Conservation (phyloP, 2,797 vertebrate genomes). For the Rhodeus uyekii region DNA sequence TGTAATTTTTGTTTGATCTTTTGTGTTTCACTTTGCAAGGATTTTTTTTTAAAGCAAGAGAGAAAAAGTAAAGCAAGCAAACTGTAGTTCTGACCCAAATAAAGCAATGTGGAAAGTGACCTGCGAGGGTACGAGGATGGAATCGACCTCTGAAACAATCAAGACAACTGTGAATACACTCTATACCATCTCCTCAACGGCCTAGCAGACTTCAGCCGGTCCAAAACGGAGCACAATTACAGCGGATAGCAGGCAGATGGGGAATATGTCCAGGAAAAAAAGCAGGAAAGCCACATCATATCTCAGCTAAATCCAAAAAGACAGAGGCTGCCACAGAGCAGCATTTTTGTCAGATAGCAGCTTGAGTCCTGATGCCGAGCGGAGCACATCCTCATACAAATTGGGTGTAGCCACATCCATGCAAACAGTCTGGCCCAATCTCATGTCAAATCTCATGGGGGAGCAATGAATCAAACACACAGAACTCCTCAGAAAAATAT, state of each 20-base stretch:
- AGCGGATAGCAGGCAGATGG: conserved; percentile 3
- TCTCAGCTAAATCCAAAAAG: conserved; percentile 31
- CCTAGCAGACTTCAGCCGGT: not conserved
- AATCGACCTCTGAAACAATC: not conserved
- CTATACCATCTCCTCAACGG: not conserved
- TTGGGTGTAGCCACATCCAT: conserved; percentile 25
- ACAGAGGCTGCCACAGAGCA: conserved; percentile 35
- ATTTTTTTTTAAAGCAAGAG: too few relatives aligned
- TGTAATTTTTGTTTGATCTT: not conserved
- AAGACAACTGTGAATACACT: not conserved
- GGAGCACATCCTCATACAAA: conserved; percentile 34
- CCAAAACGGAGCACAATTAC: not conserved
- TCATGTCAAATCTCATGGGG: conserved; percentile 68
- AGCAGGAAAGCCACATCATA: conserved; percentile 5
- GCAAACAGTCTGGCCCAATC: conserved; percentile 50
- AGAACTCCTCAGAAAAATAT: conserved; percentile 54
- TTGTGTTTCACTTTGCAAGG: not conserved
- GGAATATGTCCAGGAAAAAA: conserved; percentile 22
- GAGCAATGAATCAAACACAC: conserved; percentile 74
- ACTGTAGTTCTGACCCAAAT: not conserved
- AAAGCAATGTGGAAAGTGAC: not conserved
- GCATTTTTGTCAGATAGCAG: conserved; percentile 13
- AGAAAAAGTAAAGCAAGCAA: not conserved
- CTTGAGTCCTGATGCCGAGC: conserved; percentile 4
- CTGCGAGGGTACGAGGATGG: too few relatives aligned